A percentile compares a stretch with the other conserved stretches of the same genome.
Evolutionary conservation across 2,113 vertebrate genomes (phyloP).

Genomic region (Orthonyx spaldingii): DNA sequence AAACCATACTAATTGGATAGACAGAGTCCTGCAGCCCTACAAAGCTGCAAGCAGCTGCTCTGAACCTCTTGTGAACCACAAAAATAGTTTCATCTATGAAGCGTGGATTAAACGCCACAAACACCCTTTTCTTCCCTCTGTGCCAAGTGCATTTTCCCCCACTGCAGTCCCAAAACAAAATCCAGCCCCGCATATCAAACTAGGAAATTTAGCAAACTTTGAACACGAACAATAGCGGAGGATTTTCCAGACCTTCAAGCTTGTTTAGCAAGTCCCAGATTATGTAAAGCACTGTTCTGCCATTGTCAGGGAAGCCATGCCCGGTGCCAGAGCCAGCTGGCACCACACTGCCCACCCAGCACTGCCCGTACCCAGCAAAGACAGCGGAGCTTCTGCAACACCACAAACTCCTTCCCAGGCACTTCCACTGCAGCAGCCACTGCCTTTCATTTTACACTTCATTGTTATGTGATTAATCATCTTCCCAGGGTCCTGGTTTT

Average conservation of each 20-base stretch:
- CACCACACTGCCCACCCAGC: not conserved
- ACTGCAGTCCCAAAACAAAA: not conserved
- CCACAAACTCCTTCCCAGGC: not conserved
- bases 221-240: slow-evolving; percentile 31
- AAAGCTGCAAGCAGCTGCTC: not conserved
- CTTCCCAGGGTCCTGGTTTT: not conserved
- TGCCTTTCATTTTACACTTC: not conserved
- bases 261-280: slow-evolving; percentile 36
- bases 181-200: not conserved
- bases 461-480: not conserved
- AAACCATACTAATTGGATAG: slow-evolving; percentile 19
- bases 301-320: not conserved
- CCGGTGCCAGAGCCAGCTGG: slow-evolving; percentile 22
- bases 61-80: not conserved
- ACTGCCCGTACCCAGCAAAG: not conserved
- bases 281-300: slow-evolving; percentile 5
- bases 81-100: not conserved
- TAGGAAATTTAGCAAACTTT: slow-evolving; percentile 27
- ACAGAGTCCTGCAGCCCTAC: not conserved
- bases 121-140: not conserved
- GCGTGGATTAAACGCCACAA: not conserved
- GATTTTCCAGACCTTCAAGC: slow-evolving; percentile 37
- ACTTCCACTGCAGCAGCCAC: not conserved
- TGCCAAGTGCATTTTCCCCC: not conserved
- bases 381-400: not conserved